Percentiles rank a stretch among this genome's conserved stretches.
These are phyloP conservation scores for Tenthredo livida DNA, from an alignment of 2,888 invertebrate species.

Conservation along the genomic window DNA sequence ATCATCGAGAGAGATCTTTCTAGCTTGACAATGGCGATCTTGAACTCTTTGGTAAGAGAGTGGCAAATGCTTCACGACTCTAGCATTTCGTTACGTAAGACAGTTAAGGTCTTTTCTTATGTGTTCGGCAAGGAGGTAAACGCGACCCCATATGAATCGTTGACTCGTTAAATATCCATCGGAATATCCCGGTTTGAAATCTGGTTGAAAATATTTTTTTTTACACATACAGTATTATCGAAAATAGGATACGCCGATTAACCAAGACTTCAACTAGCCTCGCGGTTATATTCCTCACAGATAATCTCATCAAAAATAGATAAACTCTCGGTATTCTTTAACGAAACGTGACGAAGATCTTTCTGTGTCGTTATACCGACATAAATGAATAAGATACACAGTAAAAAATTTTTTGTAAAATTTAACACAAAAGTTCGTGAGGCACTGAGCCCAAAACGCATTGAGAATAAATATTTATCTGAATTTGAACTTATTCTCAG, in stretches of 20 bases:
- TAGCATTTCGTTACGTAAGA: constrained; percentile 44
- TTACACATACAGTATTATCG: background rate
- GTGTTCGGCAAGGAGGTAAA: background rate
- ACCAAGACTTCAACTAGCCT: background rate
- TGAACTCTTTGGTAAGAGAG: constrained; percentile 50
- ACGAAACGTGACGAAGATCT: constrained; percentile 21
- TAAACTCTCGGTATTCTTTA: background rate
- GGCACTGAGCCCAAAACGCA: constrained; percentile 19
- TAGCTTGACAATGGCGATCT: constrained; percentile 43
- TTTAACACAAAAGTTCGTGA: no score
- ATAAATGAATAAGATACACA: background rate
- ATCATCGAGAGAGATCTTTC: background rate
- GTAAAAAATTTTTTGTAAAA: no score
- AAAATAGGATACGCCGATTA: background rate
- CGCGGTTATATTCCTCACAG: background rate
- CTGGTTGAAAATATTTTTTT: background rate
- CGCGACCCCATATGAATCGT: background rate
- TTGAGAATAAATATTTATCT: background rate
- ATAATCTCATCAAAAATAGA: background rate
- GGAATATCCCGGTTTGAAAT: background rate
- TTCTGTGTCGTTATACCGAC: background rate
- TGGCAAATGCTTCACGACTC: constrained; percentile 47
- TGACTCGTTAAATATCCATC: background rate
- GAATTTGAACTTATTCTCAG: background rate
- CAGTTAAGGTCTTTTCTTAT: background rate